Evolutionary conservation across 2,113 vertebrate genomes (phyloP), one percentile per base, ranked within the genome.

Genomic region (Etia nguti): DNA sequence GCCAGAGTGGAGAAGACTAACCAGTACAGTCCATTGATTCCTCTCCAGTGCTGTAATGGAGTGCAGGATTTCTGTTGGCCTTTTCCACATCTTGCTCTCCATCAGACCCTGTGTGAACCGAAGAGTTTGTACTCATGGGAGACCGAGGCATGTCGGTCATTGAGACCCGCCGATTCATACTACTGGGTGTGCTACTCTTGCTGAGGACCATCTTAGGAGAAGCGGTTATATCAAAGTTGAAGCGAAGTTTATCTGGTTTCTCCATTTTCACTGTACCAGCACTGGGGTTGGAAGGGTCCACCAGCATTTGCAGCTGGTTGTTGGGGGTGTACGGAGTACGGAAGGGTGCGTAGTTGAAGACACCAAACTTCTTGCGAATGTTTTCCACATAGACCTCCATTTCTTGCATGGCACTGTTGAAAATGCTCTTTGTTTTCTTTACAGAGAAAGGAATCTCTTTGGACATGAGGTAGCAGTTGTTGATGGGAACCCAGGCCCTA

Each of bases 391-490:
- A 99, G 81, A 99, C 97, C 86, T 99, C 98, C 98, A 99, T 99
- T 94, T 99, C 98, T 89, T 99, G 98, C 98, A 99, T 99, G 96
- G 98, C 98, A 89, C 98, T 99, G 95, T 99, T 99, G 94, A 99
- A 99, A 96, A 99, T 99, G 96, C 98, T 99, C 95, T 99, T 99
- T 57, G 98, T 99, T 97, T 99, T 99, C 96, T 99, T 99, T 93
- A 99, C 98, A 94, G 98, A 99, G 97, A 99, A 99, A 81, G 98
- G 98, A 93, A 99, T 99, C 96, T 99, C 98, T 97, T 99, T 99
- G 95, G 98, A 99, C 98, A 99, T 99, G 96, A 99, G 98, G 97
- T 99, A 99, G 97, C 98, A 99, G 96, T 99, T 99, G 96, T 99
- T 99, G 94, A 99, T 97, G 83, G 98, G 98, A 94, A 99, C 98